A percentile compares a stretch with the other conserved stretches of the same genome.
phyloP scores from a whole-genome alignment of 2,888 invertebrate genomes.

The Alcis repandata region DNA sequence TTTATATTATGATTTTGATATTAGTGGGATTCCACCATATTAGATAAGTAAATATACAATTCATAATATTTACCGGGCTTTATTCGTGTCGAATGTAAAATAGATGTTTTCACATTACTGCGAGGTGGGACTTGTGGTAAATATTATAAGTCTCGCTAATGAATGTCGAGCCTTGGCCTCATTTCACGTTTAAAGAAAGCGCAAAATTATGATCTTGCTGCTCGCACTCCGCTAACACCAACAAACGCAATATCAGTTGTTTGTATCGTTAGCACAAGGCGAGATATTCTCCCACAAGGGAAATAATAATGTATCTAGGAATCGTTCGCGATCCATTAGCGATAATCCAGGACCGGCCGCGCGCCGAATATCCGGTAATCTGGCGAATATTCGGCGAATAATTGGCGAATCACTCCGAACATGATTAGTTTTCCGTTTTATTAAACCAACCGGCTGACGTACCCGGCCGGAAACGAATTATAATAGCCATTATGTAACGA shows the following conservation, averaged over 20 bases:
- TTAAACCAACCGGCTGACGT: not conserved
- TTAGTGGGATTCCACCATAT: too few relatives aligned
- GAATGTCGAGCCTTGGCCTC: too few relatives aligned
- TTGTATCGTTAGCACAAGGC: constrained; percentile 10
- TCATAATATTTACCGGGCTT: too few relatives aligned
- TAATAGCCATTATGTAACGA: not conserved
- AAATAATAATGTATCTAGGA: constrained; percentile 12
- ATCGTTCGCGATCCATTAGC: constrained; percentile 12
- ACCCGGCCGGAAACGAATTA: not conserved
- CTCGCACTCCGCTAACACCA: not conserved
- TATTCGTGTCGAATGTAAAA: too few relatives aligned
- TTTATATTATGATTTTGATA: too few relatives aligned
- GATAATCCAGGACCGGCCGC: not conserved
- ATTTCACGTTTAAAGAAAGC: too few relatives aligned
- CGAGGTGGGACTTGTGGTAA: too few relatives aligned
- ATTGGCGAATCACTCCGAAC: constrained; percentile 3
- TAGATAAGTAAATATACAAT: too few relatives aligned
- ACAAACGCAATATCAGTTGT: not conserved
- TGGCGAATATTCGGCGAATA: not conserved
- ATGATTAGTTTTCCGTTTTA: constrained; percentile 9
- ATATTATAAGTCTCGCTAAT: too few relatives aligned
- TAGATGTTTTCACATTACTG: too few relatives aligned
- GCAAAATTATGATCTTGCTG: too few relatives aligned
- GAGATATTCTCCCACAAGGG: not conserved
- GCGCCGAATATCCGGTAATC: not conserved